phyloP scores from a whole-genome alignment of 53 echinoderm and acorn worm species.

The Patiria pectinifera region DNA sequence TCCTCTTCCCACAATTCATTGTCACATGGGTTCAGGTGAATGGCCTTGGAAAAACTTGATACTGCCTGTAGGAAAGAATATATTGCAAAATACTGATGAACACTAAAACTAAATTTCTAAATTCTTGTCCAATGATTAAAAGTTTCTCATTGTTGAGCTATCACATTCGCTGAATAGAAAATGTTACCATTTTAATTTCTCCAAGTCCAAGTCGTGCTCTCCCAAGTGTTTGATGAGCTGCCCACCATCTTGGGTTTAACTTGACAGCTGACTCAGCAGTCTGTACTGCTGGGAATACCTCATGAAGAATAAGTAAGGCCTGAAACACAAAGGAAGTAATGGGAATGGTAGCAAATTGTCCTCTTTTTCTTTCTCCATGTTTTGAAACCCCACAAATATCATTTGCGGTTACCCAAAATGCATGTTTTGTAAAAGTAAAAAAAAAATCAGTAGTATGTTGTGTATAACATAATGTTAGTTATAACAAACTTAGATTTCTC shows the following conservation, averaged over 20 bases:
- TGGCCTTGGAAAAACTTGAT: slow-evolving; percentile 77
- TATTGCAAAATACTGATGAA: neutral
- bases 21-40: slow-evolving; percentile 84
- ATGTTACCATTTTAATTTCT: slow-evolving; percentile 80
- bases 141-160: neutral
- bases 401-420: no score
- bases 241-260: slow-evolving; percentile 82
- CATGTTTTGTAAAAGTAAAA: no score
- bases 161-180: no score
- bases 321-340: slow-evolving; percentile 9
- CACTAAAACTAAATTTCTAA: neutral
- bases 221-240: slow-evolving; percentile 85
- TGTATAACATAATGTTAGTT: no score
- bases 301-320: slow-evolving; percentile 80
- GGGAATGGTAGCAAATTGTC: no score
- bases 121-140: neutral
- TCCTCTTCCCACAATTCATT: slow-evolving; percentile 82
- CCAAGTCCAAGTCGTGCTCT: slow-evolving; percentile 90
- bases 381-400: no score
- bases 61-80: slow-evolving; percentile 66
- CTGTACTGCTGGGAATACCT: slow-evolving; percentile 87
- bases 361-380: no score
- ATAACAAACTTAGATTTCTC: no score
- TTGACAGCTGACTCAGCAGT: slow-evolving; percentile 79
- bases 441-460: no score